phyloP scores from a whole-genome alignment of 2,113 vertebrate genomes.

The Mastomys coucha region DNA sequence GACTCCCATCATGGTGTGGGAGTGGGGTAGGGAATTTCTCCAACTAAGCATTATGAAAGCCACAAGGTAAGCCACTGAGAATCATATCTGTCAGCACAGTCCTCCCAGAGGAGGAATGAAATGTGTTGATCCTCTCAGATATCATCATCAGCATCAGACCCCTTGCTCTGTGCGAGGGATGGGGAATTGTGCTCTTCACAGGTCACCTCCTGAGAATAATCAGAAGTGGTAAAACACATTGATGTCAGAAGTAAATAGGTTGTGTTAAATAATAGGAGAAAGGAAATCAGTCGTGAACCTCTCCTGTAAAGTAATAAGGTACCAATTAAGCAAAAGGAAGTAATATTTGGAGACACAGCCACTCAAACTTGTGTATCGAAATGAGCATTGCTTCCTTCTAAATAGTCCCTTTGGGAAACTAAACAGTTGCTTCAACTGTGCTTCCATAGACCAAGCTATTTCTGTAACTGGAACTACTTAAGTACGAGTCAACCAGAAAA shows the following conservation, averaged over 20 bases:
- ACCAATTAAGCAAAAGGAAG: conserved; percentile 40
- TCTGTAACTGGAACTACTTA: conserved; percentile 4
- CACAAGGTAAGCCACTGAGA: background rate
- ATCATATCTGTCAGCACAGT: background rate
- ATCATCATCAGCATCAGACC: background rate
- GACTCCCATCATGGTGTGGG: background rate
- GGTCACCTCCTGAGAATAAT: background rate
- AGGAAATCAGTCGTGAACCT: background rate
- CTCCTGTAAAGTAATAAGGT: background rate
- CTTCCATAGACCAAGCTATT: conserved; percentile 35
- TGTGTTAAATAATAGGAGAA: background rate
- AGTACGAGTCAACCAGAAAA: conserved; percentile 11
- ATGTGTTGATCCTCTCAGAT: background rate
- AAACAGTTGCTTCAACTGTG: background rate
- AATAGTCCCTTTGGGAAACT: background rate
- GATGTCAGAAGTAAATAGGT: background rate
- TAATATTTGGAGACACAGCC: conserved; percentile 28
- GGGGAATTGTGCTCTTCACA: background rate
- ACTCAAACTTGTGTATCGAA: background rate
- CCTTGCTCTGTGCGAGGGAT: background rate
- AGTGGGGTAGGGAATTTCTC: background rate
- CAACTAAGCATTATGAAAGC: background rate
- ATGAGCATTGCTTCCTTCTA: background rate
- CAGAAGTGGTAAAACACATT: background rate
- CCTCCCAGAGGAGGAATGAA: background rate